Percentiles rank a stretch among this genome's conserved stretches.
Evolutionary conservation across 2,888 invertebrate genomes (phyloP).

Genomic region (Spilosoma lubricipeda): DNA sequence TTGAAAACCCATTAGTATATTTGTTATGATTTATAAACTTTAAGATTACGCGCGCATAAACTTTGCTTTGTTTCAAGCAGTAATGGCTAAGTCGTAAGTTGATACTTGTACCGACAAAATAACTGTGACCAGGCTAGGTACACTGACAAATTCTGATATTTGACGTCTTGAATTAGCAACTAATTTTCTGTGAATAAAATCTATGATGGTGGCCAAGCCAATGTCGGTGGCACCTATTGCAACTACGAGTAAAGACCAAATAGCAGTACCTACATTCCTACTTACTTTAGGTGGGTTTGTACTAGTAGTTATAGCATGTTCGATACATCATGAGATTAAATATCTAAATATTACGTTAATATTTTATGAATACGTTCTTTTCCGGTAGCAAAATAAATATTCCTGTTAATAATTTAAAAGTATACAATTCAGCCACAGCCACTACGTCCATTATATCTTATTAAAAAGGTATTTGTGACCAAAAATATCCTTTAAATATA

Average conservation of each 20-base stretch:
- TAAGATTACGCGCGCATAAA: no score
- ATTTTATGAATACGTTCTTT: conserved; percentile 24
- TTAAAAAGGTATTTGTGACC: background rate
- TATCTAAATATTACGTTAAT: conserved; percentile 23
- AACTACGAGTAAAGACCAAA: conserved; percentile 9
- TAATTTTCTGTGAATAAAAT: no score
- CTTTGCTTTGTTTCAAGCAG: no score
- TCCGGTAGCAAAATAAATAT: conserved; percentile 53
- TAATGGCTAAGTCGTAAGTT: no score
- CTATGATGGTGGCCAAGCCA: no score
- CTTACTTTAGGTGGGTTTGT: conserved; percentile 28
- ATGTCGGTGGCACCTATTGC: background rate
- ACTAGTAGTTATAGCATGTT: conserved; percentile 26
- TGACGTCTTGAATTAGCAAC: no score
- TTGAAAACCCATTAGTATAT: no score
- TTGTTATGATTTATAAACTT: no score
- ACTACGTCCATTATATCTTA: background rate
- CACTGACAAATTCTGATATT: no score
- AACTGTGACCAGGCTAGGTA: no score
- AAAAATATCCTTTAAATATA: background rate
- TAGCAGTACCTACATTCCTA: background rate
- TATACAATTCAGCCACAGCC: background rate
- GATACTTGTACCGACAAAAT: no score
- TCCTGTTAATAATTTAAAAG: conserved; percentile 15
- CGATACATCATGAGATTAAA: conserved; percentile 19